These are phyloP conservation scores for Pipra filicauda DNA, from an alignment of 2,113 vertebrate genomes.

Conservation along the genomic window DNA sequence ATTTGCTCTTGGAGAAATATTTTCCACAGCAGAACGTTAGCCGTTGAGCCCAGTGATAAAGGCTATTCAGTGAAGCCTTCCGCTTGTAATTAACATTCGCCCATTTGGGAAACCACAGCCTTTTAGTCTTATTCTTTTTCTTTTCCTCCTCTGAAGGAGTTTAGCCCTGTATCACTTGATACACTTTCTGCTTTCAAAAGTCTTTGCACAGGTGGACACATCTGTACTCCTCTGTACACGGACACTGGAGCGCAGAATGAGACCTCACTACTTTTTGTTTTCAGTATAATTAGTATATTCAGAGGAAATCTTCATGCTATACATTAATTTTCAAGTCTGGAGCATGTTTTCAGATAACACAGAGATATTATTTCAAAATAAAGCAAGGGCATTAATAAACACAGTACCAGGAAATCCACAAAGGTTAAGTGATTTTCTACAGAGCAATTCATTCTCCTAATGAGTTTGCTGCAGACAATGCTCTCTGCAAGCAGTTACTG, in stretches of 20 bases:
- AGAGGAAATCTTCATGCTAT: not conserved
- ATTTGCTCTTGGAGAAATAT: conserved; percentile 25
- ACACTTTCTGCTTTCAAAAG: not conserved
- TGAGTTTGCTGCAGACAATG: not conserved
- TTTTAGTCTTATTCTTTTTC: not conserved
- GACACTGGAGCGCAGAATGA: not conserved
- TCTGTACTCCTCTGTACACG: not conserved
- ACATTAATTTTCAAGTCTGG: not conserved
- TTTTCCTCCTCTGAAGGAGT: not conserved
- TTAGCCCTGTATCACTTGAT: not conserved
- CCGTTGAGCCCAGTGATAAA: not conserved
- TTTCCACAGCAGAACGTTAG: not conserved
- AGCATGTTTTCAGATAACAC: not conserved
- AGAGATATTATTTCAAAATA: conserved; percentile 5
- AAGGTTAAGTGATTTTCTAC: conserved; percentile 49
- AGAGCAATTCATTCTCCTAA: conserved; percentile 17
- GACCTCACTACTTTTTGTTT: not conserved
- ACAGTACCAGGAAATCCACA: conserved; percentile 31
- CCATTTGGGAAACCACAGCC: not conserved
- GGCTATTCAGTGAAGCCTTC: not conserved
- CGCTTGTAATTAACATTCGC: not conserved
- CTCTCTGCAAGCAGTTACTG: not conserved
- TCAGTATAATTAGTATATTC: not conserved
- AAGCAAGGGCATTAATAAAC: conserved; percentile 34
- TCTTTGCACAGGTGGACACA: not conserved